Evolutionary conservation across 2,113 vertebrate species (phyloP).

Genomic region (Vulpes vulpes): DNA sequence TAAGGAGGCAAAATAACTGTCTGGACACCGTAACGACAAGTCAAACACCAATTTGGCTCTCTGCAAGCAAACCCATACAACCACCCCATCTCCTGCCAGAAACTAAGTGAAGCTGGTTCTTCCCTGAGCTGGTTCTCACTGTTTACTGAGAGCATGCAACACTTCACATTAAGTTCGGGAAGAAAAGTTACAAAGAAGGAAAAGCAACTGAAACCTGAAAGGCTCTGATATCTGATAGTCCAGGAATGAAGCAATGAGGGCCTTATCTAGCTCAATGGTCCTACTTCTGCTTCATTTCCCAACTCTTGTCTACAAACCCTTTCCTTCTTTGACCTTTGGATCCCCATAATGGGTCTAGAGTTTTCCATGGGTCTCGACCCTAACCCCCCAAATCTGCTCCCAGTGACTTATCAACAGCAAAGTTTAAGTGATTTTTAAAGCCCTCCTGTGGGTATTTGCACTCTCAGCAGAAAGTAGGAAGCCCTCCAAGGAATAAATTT

Average conservation of each 20-base stretch:
- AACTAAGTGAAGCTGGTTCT: background rate
- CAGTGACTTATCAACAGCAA: background rate
- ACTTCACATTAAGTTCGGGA: background rate
- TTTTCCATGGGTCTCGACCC: background rate
- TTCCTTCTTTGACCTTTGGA: background rate
- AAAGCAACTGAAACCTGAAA: conserved; percentile 58
- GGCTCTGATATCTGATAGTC: conserved; percentile 65
- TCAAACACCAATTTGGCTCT: background rate
- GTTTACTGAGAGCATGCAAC: background rate
- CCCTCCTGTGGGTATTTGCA: background rate
- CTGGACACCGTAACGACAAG: background rate
- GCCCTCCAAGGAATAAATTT: background rate
- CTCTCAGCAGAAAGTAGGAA: conserved; percentile 38
- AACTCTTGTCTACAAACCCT: background rate
- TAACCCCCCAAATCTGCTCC: background rate
- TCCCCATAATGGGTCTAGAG: background rate
- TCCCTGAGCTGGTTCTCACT: background rate
- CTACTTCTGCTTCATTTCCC: conserved; percentile 20
- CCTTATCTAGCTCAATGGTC: conserved; percentile 37
- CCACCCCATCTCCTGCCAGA: background rate
- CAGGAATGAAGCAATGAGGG: conserved; percentile 57
- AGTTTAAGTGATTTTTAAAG: conserved; percentile 24
- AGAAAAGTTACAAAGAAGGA: conserved; percentile 44
- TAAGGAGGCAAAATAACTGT: background rate
- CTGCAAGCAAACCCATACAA: background rate